Conservation (phyloP, 2,888 invertebrate genomes). For the Dynastes hyllus region DNA sequence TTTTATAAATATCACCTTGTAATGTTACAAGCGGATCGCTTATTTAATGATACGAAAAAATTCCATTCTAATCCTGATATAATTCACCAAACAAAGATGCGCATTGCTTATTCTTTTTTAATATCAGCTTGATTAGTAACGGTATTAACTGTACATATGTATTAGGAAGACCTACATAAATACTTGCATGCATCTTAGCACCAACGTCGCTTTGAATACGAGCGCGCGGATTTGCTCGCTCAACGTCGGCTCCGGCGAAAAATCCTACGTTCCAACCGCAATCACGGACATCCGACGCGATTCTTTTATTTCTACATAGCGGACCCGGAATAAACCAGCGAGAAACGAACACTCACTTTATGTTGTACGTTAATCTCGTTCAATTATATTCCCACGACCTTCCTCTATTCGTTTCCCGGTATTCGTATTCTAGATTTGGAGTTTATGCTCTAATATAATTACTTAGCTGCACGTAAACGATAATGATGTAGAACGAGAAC, state of each 20-base stretch:
- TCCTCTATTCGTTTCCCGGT: constrained; percentile 16
- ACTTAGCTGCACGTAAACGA: constrained; percentile 32
- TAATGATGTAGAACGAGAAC: constrained; percentile 29
- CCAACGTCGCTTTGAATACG: neutral
- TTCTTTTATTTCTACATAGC: constrained; percentile 17
- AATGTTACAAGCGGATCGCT: too few relatives aligned
- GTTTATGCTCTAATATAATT: constrained; percentile 29
- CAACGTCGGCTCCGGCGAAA: neutral
- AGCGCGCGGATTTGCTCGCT: neutral
- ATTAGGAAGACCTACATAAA: constrained; percentile 9
- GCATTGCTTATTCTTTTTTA: neutral
- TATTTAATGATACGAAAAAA: too few relatives aligned
- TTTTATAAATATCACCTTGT: too few relatives aligned
- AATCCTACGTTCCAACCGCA: constrained; percentile 3
- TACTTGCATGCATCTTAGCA: constrained; percentile 1
- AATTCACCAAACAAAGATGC: neutral
- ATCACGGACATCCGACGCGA: constrained; percentile 18
- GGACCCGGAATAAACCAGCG: constrained; percentile 25
- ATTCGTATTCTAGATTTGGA: constrained; percentile 7
- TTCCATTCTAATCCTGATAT: neutral
- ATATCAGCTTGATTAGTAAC: neutral
- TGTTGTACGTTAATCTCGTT: constrained; percentile 13
- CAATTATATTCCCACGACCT: constrained; percentile 39
- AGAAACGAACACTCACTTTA: constrained; percentile 24
- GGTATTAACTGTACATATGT: constrained; percentile 7